Evolutionary conservation across 1,140 invertebrate genomes (phyloP).

Genomic region (Chionoecetes opilio): DNA sequence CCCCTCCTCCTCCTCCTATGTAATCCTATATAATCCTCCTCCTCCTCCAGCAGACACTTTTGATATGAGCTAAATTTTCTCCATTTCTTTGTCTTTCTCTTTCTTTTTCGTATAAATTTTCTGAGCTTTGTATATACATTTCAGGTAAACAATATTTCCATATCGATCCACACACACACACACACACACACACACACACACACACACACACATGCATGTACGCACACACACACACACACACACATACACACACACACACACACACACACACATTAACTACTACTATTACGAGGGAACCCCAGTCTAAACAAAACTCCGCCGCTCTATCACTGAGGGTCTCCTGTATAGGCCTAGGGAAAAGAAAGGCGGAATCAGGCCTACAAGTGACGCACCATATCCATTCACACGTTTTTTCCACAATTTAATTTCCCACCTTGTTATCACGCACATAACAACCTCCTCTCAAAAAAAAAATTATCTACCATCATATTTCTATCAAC

Average conservation of each 20-base stretch:
- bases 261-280: too few species aligned
- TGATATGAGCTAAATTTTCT: not conserved
- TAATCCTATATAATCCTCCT: too few species aligned
- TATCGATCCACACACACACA: not conserved
- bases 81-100: not conserved
- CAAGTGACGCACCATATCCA: too few species aligned
- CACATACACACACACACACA: too few species aligned
- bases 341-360: not conserved
- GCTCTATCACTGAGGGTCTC: not conserved
- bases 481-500: too few species aligned
- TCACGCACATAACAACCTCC: too few species aligned
- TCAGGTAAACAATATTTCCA: not conserved
- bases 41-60: constrained; percentile 5
- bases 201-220: not conserved
- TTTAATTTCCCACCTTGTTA: too few species aligned
- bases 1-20: not conserved
- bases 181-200: not conserved
- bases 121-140: not conserved
- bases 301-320: too few species aligned
- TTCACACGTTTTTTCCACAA: too few species aligned
- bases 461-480: too few species aligned
- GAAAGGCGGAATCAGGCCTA: not conserved
- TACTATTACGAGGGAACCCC: too few species aligned
- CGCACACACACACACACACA: constrained; percentile 1
- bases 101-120: not conserved